Evolutionary conservation across 2,797 vertebrate genomes (phyloP), one percentile per base, ranked within the genome.

Genomic region (Melanotaenia boesemani): DNA sequence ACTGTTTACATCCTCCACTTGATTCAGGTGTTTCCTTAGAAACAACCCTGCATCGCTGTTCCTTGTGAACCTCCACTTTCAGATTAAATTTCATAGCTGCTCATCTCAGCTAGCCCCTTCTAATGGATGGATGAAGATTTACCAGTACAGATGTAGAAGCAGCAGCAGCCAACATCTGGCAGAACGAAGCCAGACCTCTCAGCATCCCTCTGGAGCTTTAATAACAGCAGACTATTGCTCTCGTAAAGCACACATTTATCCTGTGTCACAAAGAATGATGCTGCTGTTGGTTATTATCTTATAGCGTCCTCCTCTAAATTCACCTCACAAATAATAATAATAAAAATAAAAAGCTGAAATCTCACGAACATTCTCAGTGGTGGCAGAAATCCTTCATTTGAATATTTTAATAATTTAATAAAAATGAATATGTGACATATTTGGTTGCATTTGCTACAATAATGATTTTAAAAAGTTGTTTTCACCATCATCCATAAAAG

Each of bases 211-310:
- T 36, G 72, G 41, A 58, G 44, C 37, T 58, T 76, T 81, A 86
- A 85, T 92, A 90, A 87, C 88, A 88, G 20, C 61, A 55, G 55
- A 82, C 65, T 61, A 88, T 85, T 89, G 72, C 67, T 63, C 37
- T 71, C 81, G 90, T 91, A 91, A 92, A 93, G 66, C 85, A 77
- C 36, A 2, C 30, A 52, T 72, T 82, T 80, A 81, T 79, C 48
- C 68, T 67, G 24, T 56, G 55, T 75, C 50, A 39, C 63, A 56
- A 58, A 80, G 52, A 66, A 78, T 88, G 8, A 79, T 80, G 76
- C 69, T 48, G 82, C 76, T 68, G 46, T 55, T 48, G 12, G 34
- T 69, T 67, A 44, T 79, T 64, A 52, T 48, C 82, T 81, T 66
- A 24, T 34, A 50, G 28, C 62, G 9, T 37, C 9, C 9, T 37